Evolutionary conservation across 2,113 vertebrate genomes (phyloP).

Genomic region (Nibea coibor): DNA sequence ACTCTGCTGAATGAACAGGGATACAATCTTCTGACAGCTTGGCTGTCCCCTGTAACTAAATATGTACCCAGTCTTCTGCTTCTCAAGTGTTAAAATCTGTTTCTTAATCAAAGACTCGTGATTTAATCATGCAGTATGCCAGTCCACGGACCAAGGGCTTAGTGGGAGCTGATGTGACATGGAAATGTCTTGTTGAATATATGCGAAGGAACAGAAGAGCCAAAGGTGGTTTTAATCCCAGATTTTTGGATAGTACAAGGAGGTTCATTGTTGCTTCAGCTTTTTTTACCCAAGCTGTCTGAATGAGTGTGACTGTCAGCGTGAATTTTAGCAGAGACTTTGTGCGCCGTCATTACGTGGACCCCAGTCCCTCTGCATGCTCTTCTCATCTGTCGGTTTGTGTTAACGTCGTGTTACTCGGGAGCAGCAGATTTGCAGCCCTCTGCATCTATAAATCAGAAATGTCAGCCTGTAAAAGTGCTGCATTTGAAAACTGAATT

Average conservation of each 20-base stretch:
- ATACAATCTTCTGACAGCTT: not conserved
- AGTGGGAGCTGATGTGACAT: not conserved
- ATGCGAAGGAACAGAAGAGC: not conserved
- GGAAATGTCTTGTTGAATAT: not conserved
- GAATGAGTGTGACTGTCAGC: not conserved
- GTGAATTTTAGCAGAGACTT: conserved; percentile 1
- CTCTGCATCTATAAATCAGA: not conserved
- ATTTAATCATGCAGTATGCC: not conserved
- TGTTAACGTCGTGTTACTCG: conserved; percentile 1
- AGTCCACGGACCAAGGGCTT: not conserved
- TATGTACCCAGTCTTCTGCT: not conserved
- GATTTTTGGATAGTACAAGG: not conserved
- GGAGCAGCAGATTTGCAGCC: not conserved
- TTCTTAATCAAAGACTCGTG: not conserved
- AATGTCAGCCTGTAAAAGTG: not conserved
- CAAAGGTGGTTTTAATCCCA: not conserved
- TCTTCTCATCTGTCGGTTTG: conserved; percentile 25
- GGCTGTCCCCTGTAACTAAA: not conserved
- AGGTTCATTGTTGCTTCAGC: not conserved
- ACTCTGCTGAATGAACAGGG: no score
- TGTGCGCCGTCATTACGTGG: not conserved
- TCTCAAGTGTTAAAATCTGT: not conserved
- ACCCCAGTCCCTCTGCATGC: not conserved
- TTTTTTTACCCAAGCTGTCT: not conserved
- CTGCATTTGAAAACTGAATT: not conserved